Evolutionary conservation across 2,113 vertebrate genomes (phyloP).

Genomic region (Hippolais icterina): DNA sequence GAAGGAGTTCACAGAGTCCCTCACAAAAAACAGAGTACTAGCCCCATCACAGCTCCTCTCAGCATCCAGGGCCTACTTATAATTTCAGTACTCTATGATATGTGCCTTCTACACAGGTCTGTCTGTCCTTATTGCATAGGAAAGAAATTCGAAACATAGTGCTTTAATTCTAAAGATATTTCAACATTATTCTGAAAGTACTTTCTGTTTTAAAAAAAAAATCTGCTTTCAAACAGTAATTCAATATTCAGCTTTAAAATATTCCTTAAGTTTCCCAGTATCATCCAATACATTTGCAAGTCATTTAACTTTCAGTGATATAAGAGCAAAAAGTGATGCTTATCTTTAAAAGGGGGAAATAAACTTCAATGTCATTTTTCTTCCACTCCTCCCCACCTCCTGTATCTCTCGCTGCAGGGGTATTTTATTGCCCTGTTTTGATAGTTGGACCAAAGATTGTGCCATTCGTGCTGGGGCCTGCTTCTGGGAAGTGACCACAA

Average conservation of each 20-base stretch:
- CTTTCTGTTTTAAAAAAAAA: not conserved
- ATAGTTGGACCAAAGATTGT: not conserved
- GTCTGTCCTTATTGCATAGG: not conserved
- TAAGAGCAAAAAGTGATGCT: not conserved
- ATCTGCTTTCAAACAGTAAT: not conserved
- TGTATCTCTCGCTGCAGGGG: not conserved
- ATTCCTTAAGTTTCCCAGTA: not conserved
- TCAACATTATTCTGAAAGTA: not conserved
- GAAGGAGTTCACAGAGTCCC: conserved; percentile 7
- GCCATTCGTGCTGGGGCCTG: not conserved
- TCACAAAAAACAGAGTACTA: not conserved
- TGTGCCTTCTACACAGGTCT: not conserved
- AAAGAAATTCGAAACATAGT: not conserved
- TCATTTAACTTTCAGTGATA: not conserved
- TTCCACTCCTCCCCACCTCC: not conserved
- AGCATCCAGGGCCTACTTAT: conserved; percentile 21
- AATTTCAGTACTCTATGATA: conserved; percentile 46
- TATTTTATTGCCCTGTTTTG: not conserved
- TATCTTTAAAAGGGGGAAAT: not conserved
- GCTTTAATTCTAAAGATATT: not conserved
- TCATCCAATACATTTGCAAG: not conserved
- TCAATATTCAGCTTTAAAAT: not conserved
- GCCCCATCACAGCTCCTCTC: conserved; percentile 18
- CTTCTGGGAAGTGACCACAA: not conserved
- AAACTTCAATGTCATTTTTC: not conserved